Percentiles rank a stretch among this genome's conserved stretches.
Evolutionary conservation across 2,113 vertebrate genomes (phyloP).

Genomic region (Anser brachyrhynchus): DNA sequence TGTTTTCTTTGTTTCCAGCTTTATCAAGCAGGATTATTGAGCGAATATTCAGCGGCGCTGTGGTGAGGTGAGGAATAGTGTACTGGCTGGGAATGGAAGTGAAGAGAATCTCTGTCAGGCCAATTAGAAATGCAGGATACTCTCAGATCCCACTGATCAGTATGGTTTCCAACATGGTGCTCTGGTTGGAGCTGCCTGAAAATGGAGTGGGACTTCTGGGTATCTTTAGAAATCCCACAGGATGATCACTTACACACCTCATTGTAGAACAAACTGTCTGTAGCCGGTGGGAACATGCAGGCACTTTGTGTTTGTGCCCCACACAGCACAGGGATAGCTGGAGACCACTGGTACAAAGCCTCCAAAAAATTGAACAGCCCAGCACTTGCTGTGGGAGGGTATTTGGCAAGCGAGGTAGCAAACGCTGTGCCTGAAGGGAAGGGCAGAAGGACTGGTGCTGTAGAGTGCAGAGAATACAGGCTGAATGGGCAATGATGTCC

Average conservation of each 20-base stretch:
- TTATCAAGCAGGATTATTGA: slow-evolving; percentile 95
- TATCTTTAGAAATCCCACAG: not conserved
- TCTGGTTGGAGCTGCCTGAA: not conserved
- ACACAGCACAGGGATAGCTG: not conserved
- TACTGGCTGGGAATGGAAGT: not conserved
- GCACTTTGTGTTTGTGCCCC: not conserved
- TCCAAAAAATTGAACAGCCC: not conserved
- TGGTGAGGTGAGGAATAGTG: slow-evolving; percentile 87
- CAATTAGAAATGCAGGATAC: not conserved
- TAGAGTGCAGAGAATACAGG: not conserved
- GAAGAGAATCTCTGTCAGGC: not conserved
- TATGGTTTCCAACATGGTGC: not conserved
- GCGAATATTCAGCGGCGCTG: slow-evolving; percentile 95
- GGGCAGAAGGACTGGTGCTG: not conserved
- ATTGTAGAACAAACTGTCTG: not conserved
- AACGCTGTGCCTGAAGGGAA: not conserved
- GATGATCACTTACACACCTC: not conserved
- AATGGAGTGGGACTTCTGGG: not conserved
- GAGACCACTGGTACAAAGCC: not conserved
- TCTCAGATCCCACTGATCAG: not conserved
- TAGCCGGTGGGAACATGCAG: not conserved
- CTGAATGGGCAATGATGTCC: not conserved
- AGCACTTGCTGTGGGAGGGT: not conserved
- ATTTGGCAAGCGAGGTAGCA: not conserved
- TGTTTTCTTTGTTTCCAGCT: slow-evolving; percentile 79